Evolutionary conservation across 2,888 invertebrate genomes (phyloP).

Genomic region (Drosophila lutescens): DNA sequence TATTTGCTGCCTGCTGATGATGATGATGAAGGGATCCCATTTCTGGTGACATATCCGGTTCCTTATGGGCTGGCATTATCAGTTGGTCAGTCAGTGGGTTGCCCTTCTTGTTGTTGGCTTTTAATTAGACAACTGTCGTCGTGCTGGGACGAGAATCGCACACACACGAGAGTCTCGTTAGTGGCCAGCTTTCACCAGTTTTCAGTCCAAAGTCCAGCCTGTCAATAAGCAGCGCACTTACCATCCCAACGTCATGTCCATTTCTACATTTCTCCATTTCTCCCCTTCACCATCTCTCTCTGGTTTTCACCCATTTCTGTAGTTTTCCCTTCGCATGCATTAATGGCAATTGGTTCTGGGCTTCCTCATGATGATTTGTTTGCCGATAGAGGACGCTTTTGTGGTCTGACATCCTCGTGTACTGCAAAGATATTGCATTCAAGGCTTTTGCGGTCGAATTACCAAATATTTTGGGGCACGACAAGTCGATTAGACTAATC

Average conservation of each 20-base stretch:
- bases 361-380: constrained; percentile 24
- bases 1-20: constrained; percentile 1
- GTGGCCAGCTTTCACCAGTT: constrained; percentile 28
- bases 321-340: constrained; percentile 23
- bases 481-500: constrained; percentile 20
- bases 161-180: constrained; percentile 47
- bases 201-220: constrained; percentile 6
- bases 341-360: constrained; percentile 26
- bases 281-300: background rate
- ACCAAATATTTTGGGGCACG: constrained; percentile 10
- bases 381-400: constrained; percentile 35
- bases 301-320: background rate
- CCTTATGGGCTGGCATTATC: constrained; percentile 39
- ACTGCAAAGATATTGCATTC: constrained; percentile 19
- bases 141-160: constrained; percentile 12
- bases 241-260: background rate
- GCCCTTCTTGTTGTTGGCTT: constrained; percentile 46
- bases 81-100: constrained; percentile 4
- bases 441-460: constrained; percentile 28
- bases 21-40: constrained; percentile 22
- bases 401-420: constrained; percentile 15
- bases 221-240: constrained; percentile 39
- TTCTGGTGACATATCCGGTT: constrained; percentile 29
- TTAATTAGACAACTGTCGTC: constrained; percentile 55
- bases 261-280: constrained; percentile 1